Evolutionary conservation across 2,888 invertebrate genomes (phyloP).

Genomic region (Apoda limacodes): DNA sequence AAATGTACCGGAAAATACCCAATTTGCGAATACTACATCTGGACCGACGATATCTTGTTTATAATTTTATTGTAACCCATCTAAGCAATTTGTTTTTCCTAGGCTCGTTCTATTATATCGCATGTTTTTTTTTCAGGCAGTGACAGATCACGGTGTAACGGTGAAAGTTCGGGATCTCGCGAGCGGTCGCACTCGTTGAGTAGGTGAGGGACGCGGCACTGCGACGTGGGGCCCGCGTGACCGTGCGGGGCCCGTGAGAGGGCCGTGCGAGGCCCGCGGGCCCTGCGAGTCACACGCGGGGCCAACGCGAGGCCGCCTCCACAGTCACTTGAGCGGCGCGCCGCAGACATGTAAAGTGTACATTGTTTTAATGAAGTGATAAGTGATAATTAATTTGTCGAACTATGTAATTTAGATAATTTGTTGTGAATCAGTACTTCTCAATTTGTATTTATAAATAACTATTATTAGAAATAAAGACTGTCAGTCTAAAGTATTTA

Average conservation of each 20-base stretch:
- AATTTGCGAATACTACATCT: too few relatives aligned
- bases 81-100: too few relatives aligned
- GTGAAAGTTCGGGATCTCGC: conserved; percentile 44
- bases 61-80: too few relatives aligned
- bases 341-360: conserved; percentile 34
- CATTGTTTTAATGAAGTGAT: conserved; percentile 48
- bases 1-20: too few relatives aligned
- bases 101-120: conserved; percentile 1
- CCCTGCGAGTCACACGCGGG: conserved; percentile 10
- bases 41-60: not conserved
- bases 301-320: conserved; percentile 10
- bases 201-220: conserved; percentile 69
- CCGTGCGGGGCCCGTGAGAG: conserved; percentile 10
- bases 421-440: conserved; percentile 68
- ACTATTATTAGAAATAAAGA: conserved; percentile 61
- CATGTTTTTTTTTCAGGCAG: conserved; percentile 38
- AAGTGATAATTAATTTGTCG: conserved; percentile 62
- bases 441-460: conserved; percentile 68
- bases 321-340: conserved; percentile 16
- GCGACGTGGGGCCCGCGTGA: conserved; percentile 18
- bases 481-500: conserved; percentile 46
- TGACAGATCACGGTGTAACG: conserved; percentile 55
- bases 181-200: conserved; percentile 74
- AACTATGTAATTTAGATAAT: conserved; percentile 59
- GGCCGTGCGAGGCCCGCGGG: conserved; percentile 6